Percentiles rank a stretch among this genome's conserved stretches.
Conservation (phyloP, 1,140 invertebrate species). For the Drosophila lowei region DNA sequence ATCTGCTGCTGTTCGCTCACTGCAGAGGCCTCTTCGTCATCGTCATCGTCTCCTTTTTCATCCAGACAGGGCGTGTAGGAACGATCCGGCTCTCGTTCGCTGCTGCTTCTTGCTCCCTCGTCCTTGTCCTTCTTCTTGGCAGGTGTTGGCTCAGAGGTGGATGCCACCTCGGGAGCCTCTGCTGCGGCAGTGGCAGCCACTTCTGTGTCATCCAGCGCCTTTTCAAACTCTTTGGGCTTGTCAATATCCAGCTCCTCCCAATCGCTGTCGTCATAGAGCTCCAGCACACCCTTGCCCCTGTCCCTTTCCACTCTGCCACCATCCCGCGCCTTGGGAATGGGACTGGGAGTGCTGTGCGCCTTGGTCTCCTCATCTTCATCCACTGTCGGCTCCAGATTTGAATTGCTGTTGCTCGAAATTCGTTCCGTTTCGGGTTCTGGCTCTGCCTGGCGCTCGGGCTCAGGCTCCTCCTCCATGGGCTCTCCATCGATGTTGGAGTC, state of each 20-base stretch:
- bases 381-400: slow-evolving; percentile 2
- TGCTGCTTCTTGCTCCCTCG: slow-evolving; percentile 13
- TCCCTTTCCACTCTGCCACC: slow-evolving; percentile 41
- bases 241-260: slow-evolving; percentile 82
- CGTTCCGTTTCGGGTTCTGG: slow-evolving; percentile 25
- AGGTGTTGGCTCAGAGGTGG: slow-evolving; percentile 6
- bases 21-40: slow-evolving; percentile 35
- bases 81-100: slow-evolving; percentile 83
- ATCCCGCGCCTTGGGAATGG: slow-evolving; percentile 40
- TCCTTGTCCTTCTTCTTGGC: slow-evolving; percentile 9
- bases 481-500: slow-evolving; percentile 16
- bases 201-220: slow-evolving; percentile 40
- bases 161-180: not conserved
- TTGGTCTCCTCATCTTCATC: slow-evolving; percentile 48
- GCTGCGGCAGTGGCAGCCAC: not conserved
- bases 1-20: not conserved
- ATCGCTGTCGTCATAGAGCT: slow-evolving; percentile 83
- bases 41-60: slow-evolving; percentile 84
- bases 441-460: not conserved
- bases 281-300: slow-evolving; percentile 70
- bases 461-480: slow-evolving; percentile 7
- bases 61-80: slow-evolving; percentile 88
- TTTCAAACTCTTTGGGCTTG: slow-evolving; percentile 73
- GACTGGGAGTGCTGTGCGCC: slow-evolving; percentile 58
- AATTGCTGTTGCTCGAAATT: not conserved